Percentiles rank a stretch among this genome's conserved stretches.
Evolutionary conservation across 2,888 invertebrate species (phyloP).

Genomic region (Thysanoteuthis rhombus): DNA sequence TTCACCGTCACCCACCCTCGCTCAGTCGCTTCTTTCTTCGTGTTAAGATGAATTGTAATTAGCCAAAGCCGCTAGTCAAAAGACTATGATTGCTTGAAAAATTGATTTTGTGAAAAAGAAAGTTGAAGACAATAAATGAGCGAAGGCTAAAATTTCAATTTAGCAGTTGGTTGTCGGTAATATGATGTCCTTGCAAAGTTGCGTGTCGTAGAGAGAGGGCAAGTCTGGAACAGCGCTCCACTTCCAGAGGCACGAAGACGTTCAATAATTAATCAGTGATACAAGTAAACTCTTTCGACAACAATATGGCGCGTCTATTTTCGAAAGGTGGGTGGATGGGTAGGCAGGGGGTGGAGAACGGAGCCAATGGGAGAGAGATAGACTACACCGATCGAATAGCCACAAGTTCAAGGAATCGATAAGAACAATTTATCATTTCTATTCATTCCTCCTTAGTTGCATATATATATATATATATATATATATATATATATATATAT

Average conservation of each 20-base stretch:
- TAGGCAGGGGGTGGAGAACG: neutral
- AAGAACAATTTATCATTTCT: neutral
- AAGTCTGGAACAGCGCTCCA: neutral
- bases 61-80: neutral
- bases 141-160: neutral
- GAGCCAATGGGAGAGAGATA: neutral
- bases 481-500: too few species aligned
- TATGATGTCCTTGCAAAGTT: neutral
- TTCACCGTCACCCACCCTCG: neutral
- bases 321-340: neutral
- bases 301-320: neutral
- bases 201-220: neutral
- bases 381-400: neutral
- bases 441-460: neutral
- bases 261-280: neutral
- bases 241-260: neutral
- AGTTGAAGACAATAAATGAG: neutral
- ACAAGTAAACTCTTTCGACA: neutral
- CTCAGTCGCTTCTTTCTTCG: neutral
- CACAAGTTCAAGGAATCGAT: neutral
- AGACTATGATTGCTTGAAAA: neutral
- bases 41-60: slow-evolving; percentile 12
- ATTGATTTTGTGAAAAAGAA: neutral
- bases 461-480: too few species aligned
- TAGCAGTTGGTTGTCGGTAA: neutral